A percentile compares a stretch with the other conserved stretches of the same genome.
Conservation (phyloP, 2,113 vertebrate species). For the Leptobrachium ailaonicum region DNA sequence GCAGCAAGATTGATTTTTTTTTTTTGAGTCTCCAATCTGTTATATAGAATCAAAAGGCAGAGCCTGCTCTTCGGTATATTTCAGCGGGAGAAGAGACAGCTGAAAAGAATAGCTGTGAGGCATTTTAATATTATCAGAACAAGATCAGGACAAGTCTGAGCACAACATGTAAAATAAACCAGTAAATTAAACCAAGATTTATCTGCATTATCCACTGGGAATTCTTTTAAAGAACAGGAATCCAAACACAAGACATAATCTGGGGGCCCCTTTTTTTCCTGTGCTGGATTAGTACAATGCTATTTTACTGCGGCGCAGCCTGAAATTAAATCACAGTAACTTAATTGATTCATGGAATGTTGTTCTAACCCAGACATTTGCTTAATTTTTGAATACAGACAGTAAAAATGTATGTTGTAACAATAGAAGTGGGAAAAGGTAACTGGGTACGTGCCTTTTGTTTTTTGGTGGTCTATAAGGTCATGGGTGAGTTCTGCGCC, state of each 20-base stretch:
- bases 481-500: too few species aligned
- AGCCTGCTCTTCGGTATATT: neutral
- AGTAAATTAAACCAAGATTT: slow-evolving; percentile 38
- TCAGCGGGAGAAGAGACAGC: slow-evolving; percentile 24
- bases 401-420: too few species aligned
- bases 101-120: slow-evolving; percentile 38
- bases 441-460: too few species aligned
- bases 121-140: slow-evolving; percentile 43
- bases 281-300: neutral
- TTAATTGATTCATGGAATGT: neutral
- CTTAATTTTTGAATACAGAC: too few species aligned
- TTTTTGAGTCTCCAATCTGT: too few species aligned
- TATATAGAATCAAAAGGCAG: too few species aligned
- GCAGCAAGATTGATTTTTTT: too few species aligned
- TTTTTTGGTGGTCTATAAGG: too few species aligned
- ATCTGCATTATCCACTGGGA: slow-evolving; percentile 44
- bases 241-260: slow-evolving; percentile 33
- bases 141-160: slow-evolving; percentile 49
- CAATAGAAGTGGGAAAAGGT: too few species aligned
- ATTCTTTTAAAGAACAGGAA: slow-evolving; percentile 26
- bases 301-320: neutral
- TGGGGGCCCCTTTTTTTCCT: slow-evolving; percentile 31
- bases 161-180: slow-evolving; percentile 36
- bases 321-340: neutral
- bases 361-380: too few species aligned